Evolutionary conservation across 2,113 vertebrate species (phyloP), one percentile per base, ranked within the genome.

Genomic region (Corythaeola cristata): DNA sequence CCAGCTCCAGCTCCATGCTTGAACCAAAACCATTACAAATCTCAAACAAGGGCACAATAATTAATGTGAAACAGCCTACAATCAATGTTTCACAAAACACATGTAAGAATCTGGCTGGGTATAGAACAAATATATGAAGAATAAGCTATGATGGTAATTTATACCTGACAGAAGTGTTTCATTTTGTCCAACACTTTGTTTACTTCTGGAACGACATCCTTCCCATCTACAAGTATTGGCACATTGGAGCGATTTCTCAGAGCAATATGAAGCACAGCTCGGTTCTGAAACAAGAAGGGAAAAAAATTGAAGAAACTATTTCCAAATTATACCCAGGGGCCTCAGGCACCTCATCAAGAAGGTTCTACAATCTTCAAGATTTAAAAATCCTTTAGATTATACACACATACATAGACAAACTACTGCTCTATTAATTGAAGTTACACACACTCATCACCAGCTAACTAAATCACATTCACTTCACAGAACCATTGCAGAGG

Each of bases 121-220:
- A 59, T 6, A 67, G 21, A 63, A 62, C 6, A 88, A 76, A 7
- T 11, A 55, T 0, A 26, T 9, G 2, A 83, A 27, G 80, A 66
- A 33, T 12, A 49, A 55, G 17, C 5, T 66, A 3, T 5, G 12
- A 47, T 59, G 12, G 18, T 27, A 79, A 19, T 81, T 97, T 56
- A 41, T 98, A 99, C 99, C 85, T 99, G 98, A 88, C 99, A 99
- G 97, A 99, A 99, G 37, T 96, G 97, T 89, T 99, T 99, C 99
- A 99, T 99, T 97, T 99, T 99, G 73, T 99, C 99, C 94, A 99
- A 97, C 69, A 99, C 99, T 74, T 97, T 98, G 97, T 99, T 99
- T 56, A 99, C 98, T 24, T 99, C 99, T 15, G 99, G 99, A 98
- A 99, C 99, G 72, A 99, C 99, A 79, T 99, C 99, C 88, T 99